phyloP scores from a whole-genome alignment of 2,797 vertebrate genomes.

The Typhlichthys subterraneus region DNA sequence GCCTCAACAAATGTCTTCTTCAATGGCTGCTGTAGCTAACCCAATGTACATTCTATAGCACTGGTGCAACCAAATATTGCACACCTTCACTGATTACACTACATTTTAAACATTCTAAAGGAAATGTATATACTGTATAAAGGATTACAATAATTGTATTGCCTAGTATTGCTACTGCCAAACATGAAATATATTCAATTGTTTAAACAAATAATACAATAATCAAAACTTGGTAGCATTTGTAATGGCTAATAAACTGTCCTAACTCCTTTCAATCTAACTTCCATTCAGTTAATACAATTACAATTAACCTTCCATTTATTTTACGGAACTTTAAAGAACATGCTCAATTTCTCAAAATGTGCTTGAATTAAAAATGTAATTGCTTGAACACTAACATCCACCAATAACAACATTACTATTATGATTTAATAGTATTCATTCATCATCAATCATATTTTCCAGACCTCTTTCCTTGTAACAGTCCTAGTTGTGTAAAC shows the following conservation, averaged over 20 bases:
- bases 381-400: constrained; percentile 36
- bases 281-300: constrained; percentile 32
- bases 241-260: background rate
- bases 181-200: no score
- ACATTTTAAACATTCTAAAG: no score
- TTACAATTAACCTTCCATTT: constrained; percentile 31
- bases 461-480: constrained; percentile 4
- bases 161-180: no score
- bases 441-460: background rate
- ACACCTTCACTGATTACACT: constrained; percentile 13
- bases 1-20: constrained; percentile 4
- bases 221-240: background rate
- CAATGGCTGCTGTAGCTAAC: background rate
- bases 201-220: no score
- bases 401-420: background rate
- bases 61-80: constrained; percentile 12
- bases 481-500: constrained; percentile 31
- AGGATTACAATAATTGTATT: no score
- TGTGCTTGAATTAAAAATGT: constrained; percentile 22
- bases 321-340: constrained; percentile 5
- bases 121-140: no score
- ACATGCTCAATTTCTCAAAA: constrained; percentile 31
- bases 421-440: background rate
- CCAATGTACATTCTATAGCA: constrained; percentile 4
- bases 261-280: background rate